These are phyloP conservation scores for Scopus umbretta DNA, from an alignment of 2,113 vertebrate genomes.

Conservation along the genomic window DNA sequence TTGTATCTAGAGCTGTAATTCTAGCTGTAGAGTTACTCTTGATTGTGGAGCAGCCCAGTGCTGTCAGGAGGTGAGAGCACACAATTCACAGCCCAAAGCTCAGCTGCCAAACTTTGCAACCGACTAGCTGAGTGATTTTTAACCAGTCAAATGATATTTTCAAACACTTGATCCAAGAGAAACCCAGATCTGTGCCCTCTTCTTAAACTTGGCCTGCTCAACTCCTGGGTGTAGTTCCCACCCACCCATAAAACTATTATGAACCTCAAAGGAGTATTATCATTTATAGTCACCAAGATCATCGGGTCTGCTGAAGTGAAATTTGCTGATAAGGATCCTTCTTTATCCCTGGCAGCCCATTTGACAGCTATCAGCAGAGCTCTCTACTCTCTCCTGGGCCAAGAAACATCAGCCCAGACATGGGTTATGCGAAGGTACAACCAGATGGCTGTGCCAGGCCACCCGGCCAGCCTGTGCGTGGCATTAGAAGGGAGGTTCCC, in stretches of 20 bases:
- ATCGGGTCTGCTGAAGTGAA: background rate
- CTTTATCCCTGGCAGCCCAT: background rate
- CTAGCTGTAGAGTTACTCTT: background rate
- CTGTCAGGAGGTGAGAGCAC: background rate
- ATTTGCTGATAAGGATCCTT: background rate
- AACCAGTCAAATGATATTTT: background rate
- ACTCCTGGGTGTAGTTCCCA: background rate
- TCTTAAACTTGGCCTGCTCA: background rate
- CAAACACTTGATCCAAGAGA: background rate
- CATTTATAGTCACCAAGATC: background rate
- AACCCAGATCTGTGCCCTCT: background rate
- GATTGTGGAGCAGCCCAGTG: background rate
- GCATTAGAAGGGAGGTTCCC: background rate
- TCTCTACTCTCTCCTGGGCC: background rate
- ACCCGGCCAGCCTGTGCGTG: accelerated
- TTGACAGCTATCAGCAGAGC: background rate
- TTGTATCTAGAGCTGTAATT: background rate
- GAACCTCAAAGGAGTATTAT: background rate
- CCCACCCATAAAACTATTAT: background rate
- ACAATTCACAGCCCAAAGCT: background rate
- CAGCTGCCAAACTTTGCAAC: background rate
- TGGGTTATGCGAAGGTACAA: background rate
- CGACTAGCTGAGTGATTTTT: background rate
- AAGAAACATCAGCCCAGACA: background rate
- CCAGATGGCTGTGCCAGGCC: background rate